Base-by-base conservation (phyloP, 2,113 vertebrate species). In the Rattus rattus region DNA sequence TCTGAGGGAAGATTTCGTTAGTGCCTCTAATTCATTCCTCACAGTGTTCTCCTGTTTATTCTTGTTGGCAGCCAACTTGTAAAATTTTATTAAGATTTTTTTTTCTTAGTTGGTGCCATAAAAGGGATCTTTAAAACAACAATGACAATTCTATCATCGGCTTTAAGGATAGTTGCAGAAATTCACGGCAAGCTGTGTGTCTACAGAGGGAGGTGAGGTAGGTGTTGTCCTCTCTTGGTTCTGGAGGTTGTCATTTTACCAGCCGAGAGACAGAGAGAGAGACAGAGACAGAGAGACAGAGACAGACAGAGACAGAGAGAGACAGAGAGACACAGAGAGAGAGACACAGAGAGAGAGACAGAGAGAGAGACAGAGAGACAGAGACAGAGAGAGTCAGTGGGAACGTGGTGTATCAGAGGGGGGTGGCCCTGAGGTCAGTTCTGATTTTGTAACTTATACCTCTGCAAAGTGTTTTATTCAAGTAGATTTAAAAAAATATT, bases 1-100 rank as follows among this genome's bases (percentile, higher is more conserved):
- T 99, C 99, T 98, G 97, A 98, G 98, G 98, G 98, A 98, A 99
- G 98, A 99, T 99, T 99, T 98, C 96, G 98, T 99, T 99, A 99
- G 98, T 98, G 99, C 97, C 98, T 96, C 97, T 97, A 97, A 98
- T 98, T 99, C 99, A 99, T 99, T 99, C 99, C 98, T 97, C 98
- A 99, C 98, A 99, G 98, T 99, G 99, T 98, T 99, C 98, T 98
- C 97, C 96, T 98, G 98, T 98, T 99, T 98, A 99, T 98, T 98
- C 98, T 96, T 86, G 36, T 97, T 98, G 98, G 98, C 98, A 98
- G 98, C 98, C 98, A 99, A 99, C 98, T 99, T 99, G 98, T 98
- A 98, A 99, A 99, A 99, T 99, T 99, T 99, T 99, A 99, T 99
- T 99, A 98, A 94, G 96, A 97, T 97, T 98, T 98, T 98, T 98